These are phyloP conservation scores for Melanerpes aurifrons DNA, from an alignment of 2,113 vertebrate genomes.

Conservation along the genomic window DNA sequence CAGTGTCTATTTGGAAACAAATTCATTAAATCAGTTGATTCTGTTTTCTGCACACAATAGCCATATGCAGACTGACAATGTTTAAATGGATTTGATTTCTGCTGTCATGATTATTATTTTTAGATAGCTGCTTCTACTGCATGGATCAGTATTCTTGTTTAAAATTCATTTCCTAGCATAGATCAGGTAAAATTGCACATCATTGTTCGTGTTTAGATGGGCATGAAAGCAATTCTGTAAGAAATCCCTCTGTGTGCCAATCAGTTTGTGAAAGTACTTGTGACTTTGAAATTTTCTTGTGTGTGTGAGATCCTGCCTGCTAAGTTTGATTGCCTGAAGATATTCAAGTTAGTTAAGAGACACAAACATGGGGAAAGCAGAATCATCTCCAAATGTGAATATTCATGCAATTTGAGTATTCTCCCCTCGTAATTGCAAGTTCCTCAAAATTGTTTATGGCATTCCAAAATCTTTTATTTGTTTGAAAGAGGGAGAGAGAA, in stretches of 20 bases:
- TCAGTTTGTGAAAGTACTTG: slow-evolving; percentile 41
- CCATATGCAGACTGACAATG: neutral
- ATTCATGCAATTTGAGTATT: slow-evolving; percentile 19
- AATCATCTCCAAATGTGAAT: slow-evolving; percentile 39
- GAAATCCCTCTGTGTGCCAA: slow-evolving; percentile 33
- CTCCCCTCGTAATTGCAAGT: neutral
- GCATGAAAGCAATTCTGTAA: slow-evolving; percentile 15
- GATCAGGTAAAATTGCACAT: slow-evolving; percentile 45
- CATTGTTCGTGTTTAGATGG: slow-evolving; percentile 26
- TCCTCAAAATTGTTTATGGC: neutral
- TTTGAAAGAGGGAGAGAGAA: neutral
- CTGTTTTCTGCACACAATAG: neutral
- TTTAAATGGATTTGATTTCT: slow-evolving; percentile 32
- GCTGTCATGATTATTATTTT: slow-evolving; percentile 6
- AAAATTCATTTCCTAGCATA: neutral
- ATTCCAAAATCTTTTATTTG: neutral
- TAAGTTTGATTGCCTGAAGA: slow-evolving; percentile 35
- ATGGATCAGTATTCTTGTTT: neutral
- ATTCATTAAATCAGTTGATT: neutral
- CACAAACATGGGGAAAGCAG: neutral
- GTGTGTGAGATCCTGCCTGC: neutral
- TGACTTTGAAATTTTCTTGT: slow-evolving; percentile 29
- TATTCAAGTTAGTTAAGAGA: slow-evolving; percentile 3
- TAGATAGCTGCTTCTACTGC: neutral
- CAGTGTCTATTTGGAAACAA: neutral